Evolutionary conservation across 2,113 vertebrate genomes (phyloP), one percentile per base, ranked within the genome.

Genomic region (Ammospiza caudacuta): DNA sequence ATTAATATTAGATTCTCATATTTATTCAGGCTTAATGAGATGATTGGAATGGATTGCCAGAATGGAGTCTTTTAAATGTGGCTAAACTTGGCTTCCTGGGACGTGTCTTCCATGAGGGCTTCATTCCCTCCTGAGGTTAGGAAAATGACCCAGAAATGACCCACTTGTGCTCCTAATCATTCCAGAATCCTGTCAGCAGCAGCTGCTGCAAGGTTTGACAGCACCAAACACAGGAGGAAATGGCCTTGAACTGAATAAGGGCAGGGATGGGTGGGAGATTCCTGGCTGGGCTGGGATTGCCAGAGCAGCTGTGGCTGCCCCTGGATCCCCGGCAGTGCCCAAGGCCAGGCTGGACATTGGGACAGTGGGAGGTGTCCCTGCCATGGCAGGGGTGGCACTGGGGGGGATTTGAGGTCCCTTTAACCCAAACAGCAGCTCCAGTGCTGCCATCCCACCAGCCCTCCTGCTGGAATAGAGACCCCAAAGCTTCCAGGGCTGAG

Each of bases 1-100:
- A 69, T 95, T 97, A 97, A 97, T 97, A 98, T 96, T 94, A 96
- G 96, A 94, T 95, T 97, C 80, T 87, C 90, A 62, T 95, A 76
- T 97, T 97, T 95, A 97, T 84, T 96, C 92, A 95, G 87, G 46
- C 52, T 96, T 97, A 97, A 95, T 97, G 86, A 97, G 92, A 82
- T 75, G 95, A 72, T 73, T 80, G 94, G 77, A 89, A 57, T 54
- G 33, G 52, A 44, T 87, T 93, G 82, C 82, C 59, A 85, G 93
- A 69, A 61, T 8, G 43, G 78, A 58, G 59, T 62, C 87, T 74
- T 87, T 46, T 54, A 29, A 87, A 78, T 44, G 54, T 57, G 84
- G 68, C 55, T 95, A 33, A 87, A 41, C 29, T 41, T 68, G 6
- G 0, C 21, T 46, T 66, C 67, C 43, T 29, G 57, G 74, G 94